Evolutionary conservation across 2,113 vertebrate genomes (phyloP), one percentile per base, ranked within the genome.

Genomic region (Sylvia atricapilla): DNA sequence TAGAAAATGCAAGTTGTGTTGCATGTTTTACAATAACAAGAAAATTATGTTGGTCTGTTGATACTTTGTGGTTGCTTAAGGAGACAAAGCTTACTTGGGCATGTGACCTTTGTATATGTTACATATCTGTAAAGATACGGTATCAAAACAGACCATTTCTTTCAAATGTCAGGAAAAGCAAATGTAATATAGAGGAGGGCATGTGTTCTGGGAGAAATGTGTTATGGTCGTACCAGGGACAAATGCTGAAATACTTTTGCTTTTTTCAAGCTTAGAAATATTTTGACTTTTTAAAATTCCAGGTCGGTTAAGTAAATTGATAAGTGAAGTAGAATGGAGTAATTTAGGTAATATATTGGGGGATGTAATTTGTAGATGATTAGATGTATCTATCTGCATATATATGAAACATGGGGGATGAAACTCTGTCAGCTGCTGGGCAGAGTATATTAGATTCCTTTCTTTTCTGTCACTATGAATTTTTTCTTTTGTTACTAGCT

Each of bases 81-180:
- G 39, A 77, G 11, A 25, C 46, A 66, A 41, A 66, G 23, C 52
- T 47, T 47, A 33, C 10, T 14, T 8, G 8, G 20, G 6, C 3
- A 0, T 39, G 41, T n/a, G 66, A 44, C 11, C 33, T 82, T 63
- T 85, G 23, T 31, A 22, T 80, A 27, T 19, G 16, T 69, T 74
- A 49, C 6, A n/a, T n/a, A n/a, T n/a, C n/a, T n/a, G n/a, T n/a
- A 64, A 93, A 27, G 31, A 6, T 39, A 15, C 0, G 2, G 3
- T 58, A 43, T 73, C 23, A 58, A 47, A 93, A 28, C 19, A 49
- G 21, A 31, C 25, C 0, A 2, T 37, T 69, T 41, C 7, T 74
- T 78, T 64, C 27, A 59, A 64, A 74, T 64, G 70, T 78, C 33
- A 24, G 46, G 41, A 52, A 82, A 74, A 56, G 33, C 30, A 37